Evolutionary conservation across 2,888 invertebrate genomes (phyloP).

Genomic region (Muscina levida): DNA sequence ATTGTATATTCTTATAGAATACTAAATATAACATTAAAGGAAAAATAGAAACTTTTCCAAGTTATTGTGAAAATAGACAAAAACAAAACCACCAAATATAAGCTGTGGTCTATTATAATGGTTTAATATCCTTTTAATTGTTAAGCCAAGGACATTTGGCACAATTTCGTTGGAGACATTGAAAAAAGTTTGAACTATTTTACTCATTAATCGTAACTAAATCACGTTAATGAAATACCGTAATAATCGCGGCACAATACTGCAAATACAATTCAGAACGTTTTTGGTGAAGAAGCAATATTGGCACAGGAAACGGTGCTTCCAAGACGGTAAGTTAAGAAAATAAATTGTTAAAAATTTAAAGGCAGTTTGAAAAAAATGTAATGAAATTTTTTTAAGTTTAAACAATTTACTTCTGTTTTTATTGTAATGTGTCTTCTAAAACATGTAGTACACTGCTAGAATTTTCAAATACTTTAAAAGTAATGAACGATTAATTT

Average conservation of each 20-base stretch:
- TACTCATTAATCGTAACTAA: slow-evolving; percentile 34
- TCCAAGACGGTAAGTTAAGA: slow-evolving; percentile 60
- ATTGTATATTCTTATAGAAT: background rate
- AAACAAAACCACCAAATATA: too few relatives aligned
- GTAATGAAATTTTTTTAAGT: background rate
- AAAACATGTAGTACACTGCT: too few relatives aligned
- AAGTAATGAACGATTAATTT: too few relatives aligned
- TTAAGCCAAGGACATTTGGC: slow-evolving; percentile 35
- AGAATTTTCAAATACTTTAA: too few relatives aligned
- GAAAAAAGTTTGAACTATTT: slow-evolving; percentile 26
- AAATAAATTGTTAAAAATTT: too few relatives aligned
- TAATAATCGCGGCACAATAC: slow-evolving; percentile 79
- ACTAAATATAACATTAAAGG: slow-evolving; percentile 6
- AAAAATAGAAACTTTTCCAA: slow-evolving; percentile 24
- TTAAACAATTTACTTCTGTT: too few relatives aligned
- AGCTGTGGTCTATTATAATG: background rate
- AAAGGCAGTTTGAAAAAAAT: background rate
- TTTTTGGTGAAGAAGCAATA: slow-evolving; percentile 72
- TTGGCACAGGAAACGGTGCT: slow-evolving; percentile 63
- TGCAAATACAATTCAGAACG: slow-evolving; percentile 80
- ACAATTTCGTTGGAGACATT: slow-evolving; percentile 8
- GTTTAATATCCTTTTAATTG: slow-evolving; percentile 45
- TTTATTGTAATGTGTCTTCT: background rate
- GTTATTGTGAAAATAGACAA: background rate
- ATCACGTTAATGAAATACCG: slow-evolving; percentile 79